Base-by-base conservation (phyloP, 35 echinoderm and acorn worm species). In the Acanthaster planci region DNA sequence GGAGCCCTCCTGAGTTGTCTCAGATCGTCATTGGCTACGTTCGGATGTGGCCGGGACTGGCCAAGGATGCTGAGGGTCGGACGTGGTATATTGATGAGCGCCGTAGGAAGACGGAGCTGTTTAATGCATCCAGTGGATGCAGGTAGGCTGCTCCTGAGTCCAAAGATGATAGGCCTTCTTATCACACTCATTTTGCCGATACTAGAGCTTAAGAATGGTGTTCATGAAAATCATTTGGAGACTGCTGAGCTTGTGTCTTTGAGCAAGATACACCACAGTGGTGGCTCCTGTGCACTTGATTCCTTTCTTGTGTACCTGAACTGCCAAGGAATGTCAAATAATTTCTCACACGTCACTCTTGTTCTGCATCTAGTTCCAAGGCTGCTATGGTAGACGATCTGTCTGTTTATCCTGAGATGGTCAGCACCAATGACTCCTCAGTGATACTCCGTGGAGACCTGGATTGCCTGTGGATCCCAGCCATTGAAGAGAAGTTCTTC, bases 61-160 rank as follows among this genome's bases (percentile, higher is more conserved):
- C 58, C 29, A 88, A 55, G 35, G 77, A 80, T n/a, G 40, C n/a
- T 64, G 77, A 85, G 37, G 55, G 55, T 17, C 38, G 30, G 29
- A 60, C 76, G 35, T 85, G 83, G 83, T 64, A 39, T 29, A 64
- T 85, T 18, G 22, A 76, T 39, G 35, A 85, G 38, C 22, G 40
- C 42, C 37, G 59, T 12, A 58, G 40, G 21, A 51, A 39, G 21
- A 39, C 27, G 8, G 52, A 59, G 19, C 77, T 88, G 16, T 16
- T 40, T 4, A 39, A 81, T 58, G 44, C 53, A 12, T 58, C 86
- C 18, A 52, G 80, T 37, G 78, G 1, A 6, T 88, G 86, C 86
- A 88, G 77, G 86, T 88, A 88, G 42, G 42, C n/a, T n/a, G n/a
- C n/a, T n/a, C n/a, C 42, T 47, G 42, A 47, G 42, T 6, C 42